phyloP scores from a whole-genome alignment of 1,140 invertebrate genomes.

The Lordiphosa clarofinis region DNA sequence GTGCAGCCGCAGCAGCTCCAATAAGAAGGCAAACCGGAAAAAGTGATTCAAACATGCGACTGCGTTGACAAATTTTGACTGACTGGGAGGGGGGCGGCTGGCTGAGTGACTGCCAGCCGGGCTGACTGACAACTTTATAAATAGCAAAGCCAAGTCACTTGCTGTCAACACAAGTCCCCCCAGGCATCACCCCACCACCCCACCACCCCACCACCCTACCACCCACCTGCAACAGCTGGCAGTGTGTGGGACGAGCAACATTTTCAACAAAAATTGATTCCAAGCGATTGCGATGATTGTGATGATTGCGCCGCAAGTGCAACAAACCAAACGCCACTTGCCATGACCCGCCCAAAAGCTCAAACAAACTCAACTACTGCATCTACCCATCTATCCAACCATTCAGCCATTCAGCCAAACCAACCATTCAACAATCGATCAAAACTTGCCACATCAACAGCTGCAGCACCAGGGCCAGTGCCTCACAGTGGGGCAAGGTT shows the following conservation, averaged over 20 bases:
- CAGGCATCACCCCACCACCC: no score
- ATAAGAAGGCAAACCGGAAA: conserved; percentile 18
- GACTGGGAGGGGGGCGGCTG: conserved; percentile 4
- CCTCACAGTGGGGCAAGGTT: neutral
- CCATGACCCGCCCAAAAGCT: conserved; percentile 1
- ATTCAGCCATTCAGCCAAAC: conserved; percentile 11
- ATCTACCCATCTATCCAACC: conserved; percentile 18
- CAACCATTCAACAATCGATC: conserved; percentile 41
- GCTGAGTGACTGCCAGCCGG: conserved; percentile 18
- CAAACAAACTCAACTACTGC: conserved; percentile 2
- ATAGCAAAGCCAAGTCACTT: conserved; percentile 41
- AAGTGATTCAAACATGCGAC: conserved; percentile 47
- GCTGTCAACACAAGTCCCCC: conserved; percentile 12
- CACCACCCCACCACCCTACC: no score
- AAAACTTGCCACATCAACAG: conserved; percentile 24
- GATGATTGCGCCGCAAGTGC: conserved; percentile 16
- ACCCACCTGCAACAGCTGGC: conserved; percentile 8
- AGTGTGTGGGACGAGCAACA: conserved; percentile 14
- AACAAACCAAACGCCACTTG: neutral
- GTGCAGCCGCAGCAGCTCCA: conserved; percentile 4
- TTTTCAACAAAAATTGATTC: conserved; percentile 46
- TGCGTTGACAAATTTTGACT: conserved; percentile 52
- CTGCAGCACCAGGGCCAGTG: neutral
- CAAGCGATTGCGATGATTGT: conserved; percentile 46
- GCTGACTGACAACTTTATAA: conserved; percentile 47